A percentile compares a stretch with the other conserved stretches of the same genome.
Evolutionary conservation across 2,113 vertebrate species (phyloP).

Genomic region (Sceloporus undulatus): DNA sequence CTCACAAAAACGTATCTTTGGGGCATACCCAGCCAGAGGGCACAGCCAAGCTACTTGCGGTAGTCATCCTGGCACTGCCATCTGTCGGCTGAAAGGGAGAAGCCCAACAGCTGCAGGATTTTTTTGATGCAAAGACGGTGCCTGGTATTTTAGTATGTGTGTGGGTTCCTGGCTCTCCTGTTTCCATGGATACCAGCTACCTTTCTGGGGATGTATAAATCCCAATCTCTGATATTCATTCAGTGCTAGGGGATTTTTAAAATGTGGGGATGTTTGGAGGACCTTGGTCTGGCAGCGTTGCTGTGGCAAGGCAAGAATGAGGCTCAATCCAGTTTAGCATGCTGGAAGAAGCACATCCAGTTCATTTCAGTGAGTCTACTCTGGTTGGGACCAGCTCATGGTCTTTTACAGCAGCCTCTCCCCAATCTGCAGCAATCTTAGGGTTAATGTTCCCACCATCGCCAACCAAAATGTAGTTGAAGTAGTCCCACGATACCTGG

Average conservation of each 20-base stretch:
- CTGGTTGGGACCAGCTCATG: no score
- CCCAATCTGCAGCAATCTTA: background rate
- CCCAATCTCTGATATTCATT: background rate
- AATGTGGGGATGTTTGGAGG: conserved; percentile 15
- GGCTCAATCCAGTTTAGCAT: no score
- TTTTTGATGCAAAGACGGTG: background rate
- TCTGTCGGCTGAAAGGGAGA: conserved; percentile 61
- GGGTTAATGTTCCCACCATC: background rate
- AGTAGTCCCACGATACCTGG: background rate
- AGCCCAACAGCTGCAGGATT: background rate
- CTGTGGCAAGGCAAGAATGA: background rate
- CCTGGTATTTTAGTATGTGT: background rate
- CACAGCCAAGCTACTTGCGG: rapidly evolving
- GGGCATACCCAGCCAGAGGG: background rate
- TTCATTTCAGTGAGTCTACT: background rate
- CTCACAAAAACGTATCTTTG: background rate
- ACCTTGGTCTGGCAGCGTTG: background rate
- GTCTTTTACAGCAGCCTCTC: background rate
- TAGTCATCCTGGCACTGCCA: conserved; percentile 51
- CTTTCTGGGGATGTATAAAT: background rate
- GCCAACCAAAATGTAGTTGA: background rate
- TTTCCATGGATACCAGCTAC: conserved; percentile 72
- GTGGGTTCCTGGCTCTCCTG: conserved; percentile 50
- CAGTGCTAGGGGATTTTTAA: conserved; percentile 15
- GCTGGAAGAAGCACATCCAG: background rate